phyloP scores from a whole-genome alignment of 23 tunicate genomes.

The Styela clava region DNA sequence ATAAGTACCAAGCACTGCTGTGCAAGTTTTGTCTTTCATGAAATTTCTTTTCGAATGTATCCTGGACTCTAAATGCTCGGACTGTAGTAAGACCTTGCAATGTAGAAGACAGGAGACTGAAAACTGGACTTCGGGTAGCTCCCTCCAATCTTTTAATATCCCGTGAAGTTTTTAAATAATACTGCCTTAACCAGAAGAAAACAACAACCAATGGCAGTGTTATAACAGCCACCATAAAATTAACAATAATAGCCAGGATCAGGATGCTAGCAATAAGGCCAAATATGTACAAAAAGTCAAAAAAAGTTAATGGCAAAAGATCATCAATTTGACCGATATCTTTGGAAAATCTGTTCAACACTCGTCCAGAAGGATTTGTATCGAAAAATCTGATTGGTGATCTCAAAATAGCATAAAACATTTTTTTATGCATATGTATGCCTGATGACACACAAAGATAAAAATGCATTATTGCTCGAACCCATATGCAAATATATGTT shows the following conservation, averaged over 20 bases:
- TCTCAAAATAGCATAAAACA: slow-evolving; percentile 54
- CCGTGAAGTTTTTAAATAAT: slow-evolving; percentile 70
- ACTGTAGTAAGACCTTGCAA: slow-evolving; percentile 71
- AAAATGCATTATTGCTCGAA: slow-evolving; percentile 30
- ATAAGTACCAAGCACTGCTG: slow-evolving; percentile 84
- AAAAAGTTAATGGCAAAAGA: slow-evolving; percentile 36
- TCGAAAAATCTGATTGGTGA: slow-evolving; percentile 84
- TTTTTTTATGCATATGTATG: slow-evolving; percentile 62
- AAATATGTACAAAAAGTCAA: slow-evolving; percentile 47
- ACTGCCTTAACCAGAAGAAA: slow-evolving; percentile 61
- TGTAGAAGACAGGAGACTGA: slow-evolving; percentile 62
- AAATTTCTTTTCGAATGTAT: slow-evolving; percentile 41
- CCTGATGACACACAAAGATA: slow-evolving; percentile 49
- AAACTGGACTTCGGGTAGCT: slow-evolving; percentile 89
- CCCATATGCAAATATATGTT: background rate
- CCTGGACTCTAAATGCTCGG: slow-evolving; percentile 70
- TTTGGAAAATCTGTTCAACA: slow-evolving; percentile 94
- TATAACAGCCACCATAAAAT: slow-evolving; percentile 48
- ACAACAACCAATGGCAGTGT: slow-evolving; percentile 54
- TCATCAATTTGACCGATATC: slow-evolving; percentile 94
- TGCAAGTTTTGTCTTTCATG: slow-evolving; percentile 72
- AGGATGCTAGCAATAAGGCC: slow-evolving; percentile 33
- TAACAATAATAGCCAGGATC: slow-evolving; percentile 27
- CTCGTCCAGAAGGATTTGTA: slow-evolving; percentile 75
- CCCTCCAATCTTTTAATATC: slow-evolving; percentile 94